A percentile compares a stretch with the other conserved stretches of the same genome.
These are phyloP conservation scores for Heliconius hermathena DNA, from an alignment of 1,140 invertebrate species.

Conservation along the genomic window DNA sequence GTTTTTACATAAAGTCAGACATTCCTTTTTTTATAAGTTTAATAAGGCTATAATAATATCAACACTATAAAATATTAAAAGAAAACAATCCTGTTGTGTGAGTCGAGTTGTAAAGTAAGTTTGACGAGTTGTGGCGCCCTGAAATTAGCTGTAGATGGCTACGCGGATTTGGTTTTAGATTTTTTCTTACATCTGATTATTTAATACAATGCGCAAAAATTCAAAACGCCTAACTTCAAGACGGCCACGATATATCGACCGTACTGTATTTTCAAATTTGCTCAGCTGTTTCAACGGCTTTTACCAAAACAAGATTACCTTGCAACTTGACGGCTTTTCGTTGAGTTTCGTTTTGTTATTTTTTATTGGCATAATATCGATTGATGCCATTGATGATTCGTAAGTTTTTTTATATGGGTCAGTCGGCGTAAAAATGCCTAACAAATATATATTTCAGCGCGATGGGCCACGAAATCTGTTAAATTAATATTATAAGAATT, in stretches of 20 bases:
- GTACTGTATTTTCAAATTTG: slow-evolving; percentile 16
- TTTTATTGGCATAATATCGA: slow-evolving; percentile 18
- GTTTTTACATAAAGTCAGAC: not conserved
- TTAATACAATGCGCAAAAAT: no score
- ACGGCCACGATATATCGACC: no score
- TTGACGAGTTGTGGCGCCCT: no score
- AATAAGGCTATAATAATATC: not conserved
- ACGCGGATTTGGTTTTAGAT: no score
- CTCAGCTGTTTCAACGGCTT: slow-evolving; percentile 27
- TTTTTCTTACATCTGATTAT: no score
- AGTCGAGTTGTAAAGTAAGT: not conserved
- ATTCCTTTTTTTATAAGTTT: not conserved
- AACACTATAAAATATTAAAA: not conserved
- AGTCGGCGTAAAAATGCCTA: not conserved
- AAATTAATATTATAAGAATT: not conserved
- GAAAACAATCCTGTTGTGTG: not conserved
- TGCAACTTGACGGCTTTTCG: slow-evolving; percentile 23
- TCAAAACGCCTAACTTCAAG: no score
- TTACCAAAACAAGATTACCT: slow-evolving; percentile 16
- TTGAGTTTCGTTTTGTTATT: slow-evolving; percentile 16
- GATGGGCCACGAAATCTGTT: not conserved
- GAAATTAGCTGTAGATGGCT: no score
- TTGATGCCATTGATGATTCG: slow-evolving; percentile 24
- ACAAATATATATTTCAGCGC: not conserved
- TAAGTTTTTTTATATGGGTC: slow-evolving; percentile 12